A percentile compares a stretch with the other conserved stretches of the same genome.
Conservation (phyloP, 1,140 invertebrate genomes). For the Orchesella cincta region DNA sequence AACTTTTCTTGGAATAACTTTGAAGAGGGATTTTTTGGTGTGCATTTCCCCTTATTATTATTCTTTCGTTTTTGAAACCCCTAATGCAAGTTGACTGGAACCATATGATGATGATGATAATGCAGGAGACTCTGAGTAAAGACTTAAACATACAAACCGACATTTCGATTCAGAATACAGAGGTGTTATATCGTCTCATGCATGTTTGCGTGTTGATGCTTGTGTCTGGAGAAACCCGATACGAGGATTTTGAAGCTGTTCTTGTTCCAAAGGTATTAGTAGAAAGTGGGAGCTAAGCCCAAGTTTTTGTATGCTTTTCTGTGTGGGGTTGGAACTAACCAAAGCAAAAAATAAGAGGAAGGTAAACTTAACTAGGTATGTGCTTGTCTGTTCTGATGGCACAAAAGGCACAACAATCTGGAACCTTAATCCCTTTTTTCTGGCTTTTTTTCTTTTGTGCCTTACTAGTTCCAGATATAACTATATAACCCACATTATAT, state of each 20-base stretch:
- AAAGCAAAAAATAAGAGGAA: not conserved
- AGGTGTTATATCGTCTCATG: too few species aligned
- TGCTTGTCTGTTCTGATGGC: not conserved
- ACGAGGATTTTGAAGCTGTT: conserved; percentile 11
- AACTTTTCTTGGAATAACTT: not conserved
- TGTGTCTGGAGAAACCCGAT: conserved; percentile 15
- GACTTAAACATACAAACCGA: not conserved
- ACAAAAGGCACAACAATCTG: not conserved
- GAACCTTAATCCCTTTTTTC: not conserved
- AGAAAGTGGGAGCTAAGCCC: not conserved
- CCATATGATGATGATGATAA: not conserved
- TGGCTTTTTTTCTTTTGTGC: not conserved
- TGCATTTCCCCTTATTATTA: not conserved
- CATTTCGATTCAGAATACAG: not conserved
- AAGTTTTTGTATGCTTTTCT: not conserved
- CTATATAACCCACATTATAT: too few species aligned
- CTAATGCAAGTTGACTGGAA: not conserved
- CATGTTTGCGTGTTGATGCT: not conserved
- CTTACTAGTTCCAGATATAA: too few species aligned
- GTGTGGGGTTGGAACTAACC: not conserved
- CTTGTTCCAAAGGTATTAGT: conserved; percentile 11
- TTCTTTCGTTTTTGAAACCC: not conserved
- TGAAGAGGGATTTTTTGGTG: not conserved
- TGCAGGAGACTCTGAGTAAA: too few species aligned
- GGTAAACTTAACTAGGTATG: not conserved